Percentiles rank a stretch among this genome's conserved stretches.
Conservation (phyloP, 2,113 vertebrate species). For the Microtus richardsoni region DNA sequence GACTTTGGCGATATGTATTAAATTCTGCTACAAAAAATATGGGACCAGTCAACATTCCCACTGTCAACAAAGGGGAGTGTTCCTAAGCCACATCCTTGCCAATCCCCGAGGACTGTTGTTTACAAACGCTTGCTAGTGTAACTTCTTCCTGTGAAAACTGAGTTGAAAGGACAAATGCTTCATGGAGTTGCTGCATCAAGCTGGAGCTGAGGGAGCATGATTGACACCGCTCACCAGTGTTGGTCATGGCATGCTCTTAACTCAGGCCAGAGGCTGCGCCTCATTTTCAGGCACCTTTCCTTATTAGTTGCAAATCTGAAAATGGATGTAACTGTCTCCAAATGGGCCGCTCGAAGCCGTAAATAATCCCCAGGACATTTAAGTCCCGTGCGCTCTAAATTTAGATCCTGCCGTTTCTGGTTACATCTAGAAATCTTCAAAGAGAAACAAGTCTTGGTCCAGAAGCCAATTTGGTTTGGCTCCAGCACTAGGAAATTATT, state of each 20-base stretch:
- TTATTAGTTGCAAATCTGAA: constrained; percentile 12
- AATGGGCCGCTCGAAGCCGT: constrained; percentile 38
- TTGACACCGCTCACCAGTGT: not conserved
- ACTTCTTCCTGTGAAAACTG: constrained; percentile 31
- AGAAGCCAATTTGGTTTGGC: constrained; percentile 49
- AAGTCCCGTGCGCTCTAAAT: constrained; percentile 35
- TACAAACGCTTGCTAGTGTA: not conserved
- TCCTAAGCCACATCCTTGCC: not conserved
- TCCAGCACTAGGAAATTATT: not conserved
- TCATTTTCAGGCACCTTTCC: not conserved
- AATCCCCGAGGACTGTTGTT: not conserved
- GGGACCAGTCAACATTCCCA: constrained; percentile 10
- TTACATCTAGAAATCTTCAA: constrained; percentile 44
- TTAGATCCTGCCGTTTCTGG: constrained; percentile 43
- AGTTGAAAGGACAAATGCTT: not conserved
- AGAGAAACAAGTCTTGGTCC: constrained; percentile 20
- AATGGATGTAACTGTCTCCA: not conserved
- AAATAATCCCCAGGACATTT: constrained; percentile 20
- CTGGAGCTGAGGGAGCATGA: not conserved
- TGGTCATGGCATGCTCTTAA: not conserved
- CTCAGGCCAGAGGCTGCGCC: not conserved
- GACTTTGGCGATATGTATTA: not conserved
- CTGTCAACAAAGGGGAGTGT: not conserved
- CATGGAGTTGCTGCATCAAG: not conserved
- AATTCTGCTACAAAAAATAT: constrained; percentile 43